Conservation (phyloP, 2,113 vertebrate genomes). For the Brienomyrus longianalis region DNA sequence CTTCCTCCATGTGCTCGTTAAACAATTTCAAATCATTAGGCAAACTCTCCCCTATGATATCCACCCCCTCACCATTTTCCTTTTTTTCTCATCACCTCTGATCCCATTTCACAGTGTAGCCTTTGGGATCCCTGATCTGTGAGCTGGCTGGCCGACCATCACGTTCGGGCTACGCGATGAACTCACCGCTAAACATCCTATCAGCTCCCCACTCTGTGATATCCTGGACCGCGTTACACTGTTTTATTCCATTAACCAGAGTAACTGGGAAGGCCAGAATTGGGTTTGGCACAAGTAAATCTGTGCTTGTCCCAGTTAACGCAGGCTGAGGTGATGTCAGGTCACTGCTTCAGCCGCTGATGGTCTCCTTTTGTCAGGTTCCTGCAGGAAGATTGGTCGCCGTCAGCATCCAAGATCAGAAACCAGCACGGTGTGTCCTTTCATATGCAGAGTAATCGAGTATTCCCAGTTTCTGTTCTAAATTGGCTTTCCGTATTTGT, state of each 20-base stretch:
- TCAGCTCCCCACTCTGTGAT: background rate
- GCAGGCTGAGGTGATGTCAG: background rate
- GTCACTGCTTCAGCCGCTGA: background rate
- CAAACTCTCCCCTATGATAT: conserved; percentile 43
- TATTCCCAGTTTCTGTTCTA: background rate
- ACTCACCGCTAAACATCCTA: background rate
- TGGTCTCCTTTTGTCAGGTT: background rate
- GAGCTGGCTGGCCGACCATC: conserved; percentile 39
- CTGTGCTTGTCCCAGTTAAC: background rate
- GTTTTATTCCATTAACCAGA: background rate
- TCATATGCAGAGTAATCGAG: background rate
- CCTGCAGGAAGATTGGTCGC: background rate
- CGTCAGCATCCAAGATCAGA: background rate
- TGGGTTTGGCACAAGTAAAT: background rate
- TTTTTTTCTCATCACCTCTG: conserved; percentile 39
- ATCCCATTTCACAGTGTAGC: conserved; percentile 54
- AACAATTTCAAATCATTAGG: conserved; percentile 49
- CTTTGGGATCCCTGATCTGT: conserved; percentile 49
- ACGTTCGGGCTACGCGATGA: conserved; percentile 11
- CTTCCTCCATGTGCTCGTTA: conserved; percentile 45
- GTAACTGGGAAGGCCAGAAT: background rate
- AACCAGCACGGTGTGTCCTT: background rate
- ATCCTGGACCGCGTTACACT: background rate
- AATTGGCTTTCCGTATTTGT: background rate
- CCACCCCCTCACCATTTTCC: conserved; percentile 28